Evolutionary conservation across 2,888 invertebrate genomes (phyloP), one percentile per base, ranked within the genome.

Genomic region (Epistrophe grossulariae): DNA sequence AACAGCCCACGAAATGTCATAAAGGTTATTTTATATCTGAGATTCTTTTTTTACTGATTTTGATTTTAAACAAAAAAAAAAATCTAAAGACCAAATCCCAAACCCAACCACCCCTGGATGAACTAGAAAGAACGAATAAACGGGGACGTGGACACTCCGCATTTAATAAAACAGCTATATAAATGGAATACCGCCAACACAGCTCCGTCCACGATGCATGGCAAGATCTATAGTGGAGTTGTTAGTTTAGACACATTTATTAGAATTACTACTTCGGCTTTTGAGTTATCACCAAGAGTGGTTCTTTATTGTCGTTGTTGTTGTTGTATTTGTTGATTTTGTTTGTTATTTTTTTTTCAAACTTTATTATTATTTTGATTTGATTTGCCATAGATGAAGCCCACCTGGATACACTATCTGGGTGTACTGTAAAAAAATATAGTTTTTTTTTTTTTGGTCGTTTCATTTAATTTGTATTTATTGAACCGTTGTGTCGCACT

Each of bases 311-410:
- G 43, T 68, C 48, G 60, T 57, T 15, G 11, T 19, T 71, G 70
- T 71, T 76, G 62, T 24, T 24, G 24, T 24, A 24, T 60, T 78
- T 52, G 11, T 40, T 31, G 19, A 13, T 24, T 66, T 10, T 17
- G 52, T 17, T 40, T 15, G 19, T 48, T 8, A 38, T 38, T 59
- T 35, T 31, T 40, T 62, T 52, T 62, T 31, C 3, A 17, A 70
- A 64, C 64, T 87, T 87, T 87, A 83, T 83, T 83, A 83, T 79
- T 87, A 83, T 83, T 87, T 87, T 87, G 87, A 87, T 87, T 83
- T 83, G 83, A 87, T 79, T 87, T 87, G 87, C 83, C 83, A 35
- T 81, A 59, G 64, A 74, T 74, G 85, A 50, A 78, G 85, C 87
- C 79, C 87, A 87, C 87, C 87, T 87, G 87, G 83, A 74, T 82